Percentiles rank a stretch among this genome's conserved stretches.
These are phyloP conservation scores for Pachydiplax longipennis DNA, from an alignment of 2,888 invertebrate genomes.

Conservation along the genomic window DNA sequence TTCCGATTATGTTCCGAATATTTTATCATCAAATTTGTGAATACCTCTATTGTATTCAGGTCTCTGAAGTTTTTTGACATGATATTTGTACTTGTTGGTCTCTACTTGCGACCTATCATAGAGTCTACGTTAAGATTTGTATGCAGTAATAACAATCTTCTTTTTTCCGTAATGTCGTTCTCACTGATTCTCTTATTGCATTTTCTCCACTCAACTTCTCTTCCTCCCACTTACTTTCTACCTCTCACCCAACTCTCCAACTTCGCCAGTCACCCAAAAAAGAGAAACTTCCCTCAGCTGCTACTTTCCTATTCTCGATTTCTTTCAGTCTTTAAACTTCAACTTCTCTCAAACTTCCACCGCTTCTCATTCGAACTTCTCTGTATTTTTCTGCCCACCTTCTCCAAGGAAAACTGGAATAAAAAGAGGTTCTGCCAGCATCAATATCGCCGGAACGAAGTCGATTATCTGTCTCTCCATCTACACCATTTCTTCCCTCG, in stretches of 20 bases:
- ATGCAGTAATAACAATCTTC: no score
- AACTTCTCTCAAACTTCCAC: not conserved
- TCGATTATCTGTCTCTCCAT: not conserved
- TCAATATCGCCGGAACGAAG: not conserved
- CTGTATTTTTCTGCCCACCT: not conserved
- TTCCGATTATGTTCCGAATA: no score
- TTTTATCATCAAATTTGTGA: no score
- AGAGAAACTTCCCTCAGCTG: not conserved
- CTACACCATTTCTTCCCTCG: not conserved
- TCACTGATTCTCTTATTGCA: no score
- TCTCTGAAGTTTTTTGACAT: no score
- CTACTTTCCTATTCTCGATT: not conserved
- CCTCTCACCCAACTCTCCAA: not conserved
- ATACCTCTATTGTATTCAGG: no score
- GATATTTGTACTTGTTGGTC: no score
- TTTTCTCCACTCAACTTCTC: no score
- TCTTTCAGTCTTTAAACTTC: not conserved
- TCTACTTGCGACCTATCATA: no score
- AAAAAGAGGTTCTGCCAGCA: not conserved
- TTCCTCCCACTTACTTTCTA: not conserved
- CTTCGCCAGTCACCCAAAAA: not conserved
- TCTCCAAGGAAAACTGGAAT: not conserved
- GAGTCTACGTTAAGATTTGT: no score
- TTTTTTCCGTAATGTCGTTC: no score
- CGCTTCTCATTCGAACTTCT: not conserved